These are phyloP conservation scores for Pituophis catenifer DNA, from an alignment of 2,113 vertebrate genomes.

Conservation along the genomic window DNA sequence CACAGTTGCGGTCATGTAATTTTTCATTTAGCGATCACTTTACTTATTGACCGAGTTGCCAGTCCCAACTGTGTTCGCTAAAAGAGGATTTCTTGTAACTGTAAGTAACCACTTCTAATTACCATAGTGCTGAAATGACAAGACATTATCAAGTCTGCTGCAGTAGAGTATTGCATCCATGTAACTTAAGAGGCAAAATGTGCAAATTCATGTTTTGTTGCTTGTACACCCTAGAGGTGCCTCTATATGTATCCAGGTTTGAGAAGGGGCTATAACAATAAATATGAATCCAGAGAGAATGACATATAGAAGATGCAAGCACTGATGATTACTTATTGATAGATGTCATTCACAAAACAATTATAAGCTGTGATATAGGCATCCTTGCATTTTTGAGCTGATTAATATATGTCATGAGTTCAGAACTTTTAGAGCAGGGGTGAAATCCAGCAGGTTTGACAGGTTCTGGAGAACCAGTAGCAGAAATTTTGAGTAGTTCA, in stretches of 20 bases:
- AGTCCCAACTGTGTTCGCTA: neutral
- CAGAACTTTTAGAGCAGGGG: neutral
- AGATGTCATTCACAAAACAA: neutral
- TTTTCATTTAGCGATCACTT: neutral
- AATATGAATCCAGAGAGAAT: neutral
- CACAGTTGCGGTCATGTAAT: neutral
- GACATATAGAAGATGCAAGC: neutral
- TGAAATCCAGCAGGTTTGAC: too few species aligned
- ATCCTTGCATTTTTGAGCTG: neutral
- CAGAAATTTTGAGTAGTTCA: too few species aligned
- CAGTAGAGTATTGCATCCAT: neutral
- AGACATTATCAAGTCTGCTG: neutral
- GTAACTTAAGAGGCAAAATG: neutral
- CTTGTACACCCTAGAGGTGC: neutral
- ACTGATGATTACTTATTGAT: neutral
- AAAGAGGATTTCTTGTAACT: neutral
- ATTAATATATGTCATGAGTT: neutral
- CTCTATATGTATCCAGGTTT: neutral
- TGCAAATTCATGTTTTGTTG: neutral
- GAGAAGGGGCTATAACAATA: neutral
- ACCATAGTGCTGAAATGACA: neutral
- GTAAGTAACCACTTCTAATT: neutral
- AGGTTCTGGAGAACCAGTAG: too few species aligned
- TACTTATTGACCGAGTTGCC: neutral
- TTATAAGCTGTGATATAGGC: neutral